Base-by-base conservation (phyloP, 2,797 vertebrate genomes). In the Rhinoraja longicauda region DNA sequence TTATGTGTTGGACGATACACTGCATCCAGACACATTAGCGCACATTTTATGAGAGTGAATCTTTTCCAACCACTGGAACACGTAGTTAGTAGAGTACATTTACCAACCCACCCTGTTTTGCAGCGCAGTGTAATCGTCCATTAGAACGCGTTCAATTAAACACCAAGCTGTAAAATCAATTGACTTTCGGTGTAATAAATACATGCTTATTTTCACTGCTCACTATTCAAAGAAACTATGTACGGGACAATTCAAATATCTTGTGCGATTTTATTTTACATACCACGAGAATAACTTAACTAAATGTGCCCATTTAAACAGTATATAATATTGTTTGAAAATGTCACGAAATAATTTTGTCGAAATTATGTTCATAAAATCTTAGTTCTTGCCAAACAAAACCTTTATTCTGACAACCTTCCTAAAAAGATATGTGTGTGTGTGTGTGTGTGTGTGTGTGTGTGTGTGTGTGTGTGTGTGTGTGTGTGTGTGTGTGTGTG, bases 71-170 rank as follows among this genome's bases (percentile, higher is more conserved):
- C 24, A 53, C 72, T 72, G 67, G 26, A 73, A 73, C 24, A 92
- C 24, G 53, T 29, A 13, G 26, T 72, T 70, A 73, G 67, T 72
- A 53, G 70, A 70, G 24, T 92, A 53, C 90, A 92, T 73, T 73
- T 75, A 26, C 39, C 39, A 72, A 29, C 67, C 88, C 15, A 75
- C 6, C 90, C 70, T 73, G 70, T 73, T 92, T 67, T 75, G 36
- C 70, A 45, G 70, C 90, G 10, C 12, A 75, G 70, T 53, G 72
- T 72, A 75, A 92, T 75, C 64, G 90, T n/a, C 90, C 90, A 92
- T 45, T 92, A n/a, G 70, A 92, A 72, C 72, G 39, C 39, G 72
- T 92, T 92, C 90, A 92, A 57, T 36, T 53, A n/a, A 92, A 72
- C 29, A 92, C 53, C 90, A 13, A 29, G 12, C 39, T 72, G 36